These are phyloP conservation scores for Bujurquina vittata DNA, from an alignment of 2,113 vertebrate species.

Conservation along the genomic window DNA sequence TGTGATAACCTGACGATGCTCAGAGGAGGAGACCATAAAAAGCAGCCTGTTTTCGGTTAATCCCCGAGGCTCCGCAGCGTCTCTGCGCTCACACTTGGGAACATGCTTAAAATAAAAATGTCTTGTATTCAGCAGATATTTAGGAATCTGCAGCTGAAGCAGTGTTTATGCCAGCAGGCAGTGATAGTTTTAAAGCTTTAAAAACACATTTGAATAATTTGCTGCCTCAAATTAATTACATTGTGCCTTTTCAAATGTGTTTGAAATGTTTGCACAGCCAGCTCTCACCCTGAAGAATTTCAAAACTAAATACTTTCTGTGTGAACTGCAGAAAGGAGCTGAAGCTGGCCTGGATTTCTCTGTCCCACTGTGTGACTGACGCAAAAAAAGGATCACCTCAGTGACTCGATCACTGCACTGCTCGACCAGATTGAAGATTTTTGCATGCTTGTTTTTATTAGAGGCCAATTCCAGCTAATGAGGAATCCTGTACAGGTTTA, in stretches of 20 bases:
- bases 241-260: background rate
- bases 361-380: too few relatives aligned
- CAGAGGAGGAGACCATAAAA: conserved; percentile 1
- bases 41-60: background rate
- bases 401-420: too few relatives aligned
- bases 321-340: background rate
- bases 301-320: background rate
- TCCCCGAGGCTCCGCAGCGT: conserved; percentile 4
- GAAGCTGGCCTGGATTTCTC: background rate
- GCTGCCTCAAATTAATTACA: background rate
- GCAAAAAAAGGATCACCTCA: too few relatives aligned
- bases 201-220: conserved; percentile 3
- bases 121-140: conserved; percentile 3
- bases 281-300: background rate
- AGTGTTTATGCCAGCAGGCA: conserved; percentile 13
- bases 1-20: background rate
- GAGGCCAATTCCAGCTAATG: background rate
- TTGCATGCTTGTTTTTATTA: background rate
- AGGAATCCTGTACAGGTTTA: too few relatives aligned
- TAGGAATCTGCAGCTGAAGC: background rate
- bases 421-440: background rate
- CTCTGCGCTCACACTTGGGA: conserved; percentile 3
- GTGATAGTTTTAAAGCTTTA: background rate
- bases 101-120: conserved; percentile 7
- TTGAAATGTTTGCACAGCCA: background rate